Percentiles rank a stretch among this genome's conserved stretches.
Evolutionary conservation across 2,888 invertebrate genomes (phyloP).

Genomic region (Drosophila neutralis): DNA sequence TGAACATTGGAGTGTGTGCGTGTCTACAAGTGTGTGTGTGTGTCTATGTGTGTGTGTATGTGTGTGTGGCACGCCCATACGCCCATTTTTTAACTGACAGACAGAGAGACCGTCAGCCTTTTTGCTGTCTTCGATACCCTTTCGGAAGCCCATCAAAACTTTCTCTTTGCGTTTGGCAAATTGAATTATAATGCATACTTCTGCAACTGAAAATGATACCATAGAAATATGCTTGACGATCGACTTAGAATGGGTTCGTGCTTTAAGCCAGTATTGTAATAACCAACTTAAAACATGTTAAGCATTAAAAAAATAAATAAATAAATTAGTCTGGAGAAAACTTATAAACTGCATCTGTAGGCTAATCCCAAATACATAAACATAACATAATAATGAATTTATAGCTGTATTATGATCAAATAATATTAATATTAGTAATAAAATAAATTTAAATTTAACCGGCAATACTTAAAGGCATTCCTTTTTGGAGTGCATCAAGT

Average conservation of each 20-base stretch:
- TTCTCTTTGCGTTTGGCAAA: not conserved
- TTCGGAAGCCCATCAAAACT: conserved; percentile 21
- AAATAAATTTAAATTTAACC: not conserved
- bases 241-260: not conserved
- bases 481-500: not conserved
- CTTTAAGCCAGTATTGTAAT: not conserved
- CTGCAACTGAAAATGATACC: not conserved
- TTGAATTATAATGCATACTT: not conserved
- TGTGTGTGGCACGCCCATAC: conserved; percentile 45
- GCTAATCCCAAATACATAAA: not conserved
- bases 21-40: conserved; percentile 15
- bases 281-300: not conserved
- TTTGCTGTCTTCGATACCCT: conserved; percentile 60
- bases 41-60: conserved; percentile 14
- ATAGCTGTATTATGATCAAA: too few species aligned
- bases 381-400: not conserved
- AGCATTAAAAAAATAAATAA: not conserved
- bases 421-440: not conserved
- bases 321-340: not conserved
- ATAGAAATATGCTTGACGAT: too few species aligned
- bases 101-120: conserved; percentile 64
- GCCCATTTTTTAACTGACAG: conserved; percentile 58
- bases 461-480: not conserved
- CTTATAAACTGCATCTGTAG: not conserved
- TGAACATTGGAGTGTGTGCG: conserved; percentile 20